Conservation (phyloP, 2,797 vertebrate genomes). For the Bradypodion pumilum region DNA sequence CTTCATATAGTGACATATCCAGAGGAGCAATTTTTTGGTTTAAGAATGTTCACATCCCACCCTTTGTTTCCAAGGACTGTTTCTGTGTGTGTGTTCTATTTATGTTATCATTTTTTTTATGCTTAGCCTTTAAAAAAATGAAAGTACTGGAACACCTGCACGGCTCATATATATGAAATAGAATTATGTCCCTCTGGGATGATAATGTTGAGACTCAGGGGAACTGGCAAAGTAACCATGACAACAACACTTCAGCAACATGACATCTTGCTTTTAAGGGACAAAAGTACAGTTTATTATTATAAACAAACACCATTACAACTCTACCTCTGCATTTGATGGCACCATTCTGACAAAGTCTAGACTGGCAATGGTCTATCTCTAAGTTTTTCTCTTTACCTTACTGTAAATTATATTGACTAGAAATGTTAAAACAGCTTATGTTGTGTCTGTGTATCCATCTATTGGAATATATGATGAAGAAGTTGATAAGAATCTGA, state of each 20-base stretch:
- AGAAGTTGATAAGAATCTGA: background rate
- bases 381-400: constrained; percentile 51
- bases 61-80: constrained; percentile 31
- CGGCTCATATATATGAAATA: constrained; percentile 73
- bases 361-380: constrained; percentile 57
- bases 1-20: too few relatives aligned
- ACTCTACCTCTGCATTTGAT: constrained; percentile 69
- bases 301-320: constrained; percentile 68
- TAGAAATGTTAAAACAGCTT: constrained; percentile 13
- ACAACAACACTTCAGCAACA: constrained; percentile 71
- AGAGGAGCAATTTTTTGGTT: background rate
- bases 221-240: constrained; percentile 80
- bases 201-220: constrained; percentile 77
- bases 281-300: constrained; percentile 69
- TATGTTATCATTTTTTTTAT: constrained; percentile 42
- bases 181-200: constrained; percentile 76
- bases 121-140: constrained; percentile 65
- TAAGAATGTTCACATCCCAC: constrained; percentile 22
- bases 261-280: constrained; percentile 70
- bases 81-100: background rate
- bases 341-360: constrained; percentile 62
- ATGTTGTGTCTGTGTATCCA: background rate
- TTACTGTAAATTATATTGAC: background rate
- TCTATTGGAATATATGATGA: background rate
- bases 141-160: constrained; percentile 76